Conservation (phyloP, 2,113 vertebrate genomes). For the Vidua macroura region DNA sequence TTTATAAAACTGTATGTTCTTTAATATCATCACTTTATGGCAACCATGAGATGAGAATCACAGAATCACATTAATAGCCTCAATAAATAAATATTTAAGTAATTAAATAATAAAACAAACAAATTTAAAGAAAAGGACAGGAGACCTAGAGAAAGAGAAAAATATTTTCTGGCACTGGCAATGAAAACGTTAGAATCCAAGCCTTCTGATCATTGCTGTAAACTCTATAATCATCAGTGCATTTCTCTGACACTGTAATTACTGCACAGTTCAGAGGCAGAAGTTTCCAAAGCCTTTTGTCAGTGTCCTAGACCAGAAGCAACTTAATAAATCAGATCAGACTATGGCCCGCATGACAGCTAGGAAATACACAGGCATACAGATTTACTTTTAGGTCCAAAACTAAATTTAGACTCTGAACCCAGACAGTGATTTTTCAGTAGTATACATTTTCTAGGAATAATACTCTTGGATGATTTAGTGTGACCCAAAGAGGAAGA, state of each 20-base stretch:
- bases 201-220: neutral
- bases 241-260: neutral
- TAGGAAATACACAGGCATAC: neutral
- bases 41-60: neutral
- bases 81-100: neutral
- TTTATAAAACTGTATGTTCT: neutral
- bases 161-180: neutral
- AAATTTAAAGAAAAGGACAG: neutral
- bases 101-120: neutral
- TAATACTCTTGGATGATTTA: neutral
- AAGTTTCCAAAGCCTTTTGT: neutral
- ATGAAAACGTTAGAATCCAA: neutral
- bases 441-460: neutral
- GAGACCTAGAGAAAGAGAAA: neutral
- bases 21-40: neutral
- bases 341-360: neutral
- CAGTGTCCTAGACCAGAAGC: neutral
- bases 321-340: neutral
- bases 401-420: conserved; percentile 1
- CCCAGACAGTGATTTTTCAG: neutral
- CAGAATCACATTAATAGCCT: neutral
- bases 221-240: neutral
- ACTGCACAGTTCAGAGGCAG: neutral
- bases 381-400: neutral
- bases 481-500: neutral